Evolutionary conservation across 2,888 invertebrate genomes (phyloP).

Genomic region (Spatulosminthurus flaviceps): DNA sequence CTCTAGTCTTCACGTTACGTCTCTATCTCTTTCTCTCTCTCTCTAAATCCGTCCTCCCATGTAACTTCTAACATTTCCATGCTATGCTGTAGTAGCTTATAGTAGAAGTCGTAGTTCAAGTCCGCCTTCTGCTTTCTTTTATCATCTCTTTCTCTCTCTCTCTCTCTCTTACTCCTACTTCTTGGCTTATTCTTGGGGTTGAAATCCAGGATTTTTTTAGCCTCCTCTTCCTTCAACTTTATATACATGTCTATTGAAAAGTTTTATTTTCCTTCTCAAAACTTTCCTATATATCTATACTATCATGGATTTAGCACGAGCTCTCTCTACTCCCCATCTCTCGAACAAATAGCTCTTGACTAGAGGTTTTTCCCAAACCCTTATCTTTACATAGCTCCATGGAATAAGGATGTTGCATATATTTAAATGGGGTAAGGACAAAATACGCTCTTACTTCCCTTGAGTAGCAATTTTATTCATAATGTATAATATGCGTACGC

Average conservation of each 20-base stretch:
- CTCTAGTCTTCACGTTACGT: constrained; percentile 21
- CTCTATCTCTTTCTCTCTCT: constrained; percentile 22
- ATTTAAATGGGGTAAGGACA: too few species aligned
- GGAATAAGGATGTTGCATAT: too few species aligned
- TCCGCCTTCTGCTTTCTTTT: constrained; percentile 23
- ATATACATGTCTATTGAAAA: not conserved
- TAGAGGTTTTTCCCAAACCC: too few species aligned
- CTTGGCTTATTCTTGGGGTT: not conserved
- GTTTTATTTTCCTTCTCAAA: too few species aligned
- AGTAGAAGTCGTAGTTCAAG: not conserved
- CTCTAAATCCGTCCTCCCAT: not conserved
- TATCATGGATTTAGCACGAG: too few species aligned
- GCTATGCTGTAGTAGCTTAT: not conserved
- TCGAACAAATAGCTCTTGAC: too few species aligned
- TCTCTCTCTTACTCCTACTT: not conserved
- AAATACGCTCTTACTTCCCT: too few species aligned
- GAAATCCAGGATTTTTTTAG: not conserved
- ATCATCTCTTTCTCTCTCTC: not conserved
- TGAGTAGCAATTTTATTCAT: too few species aligned
- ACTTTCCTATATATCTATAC: too few species aligned
- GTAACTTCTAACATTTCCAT: not conserved
- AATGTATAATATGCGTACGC: too few species aligned
- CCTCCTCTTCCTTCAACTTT: not conserved
- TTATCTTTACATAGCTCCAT: too few species aligned
- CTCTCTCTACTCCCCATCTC: too few species aligned